Evolutionary conservation across 2,797 vertebrate species (phyloP).

Genomic region (Aulostomus chinensis): DNA sequence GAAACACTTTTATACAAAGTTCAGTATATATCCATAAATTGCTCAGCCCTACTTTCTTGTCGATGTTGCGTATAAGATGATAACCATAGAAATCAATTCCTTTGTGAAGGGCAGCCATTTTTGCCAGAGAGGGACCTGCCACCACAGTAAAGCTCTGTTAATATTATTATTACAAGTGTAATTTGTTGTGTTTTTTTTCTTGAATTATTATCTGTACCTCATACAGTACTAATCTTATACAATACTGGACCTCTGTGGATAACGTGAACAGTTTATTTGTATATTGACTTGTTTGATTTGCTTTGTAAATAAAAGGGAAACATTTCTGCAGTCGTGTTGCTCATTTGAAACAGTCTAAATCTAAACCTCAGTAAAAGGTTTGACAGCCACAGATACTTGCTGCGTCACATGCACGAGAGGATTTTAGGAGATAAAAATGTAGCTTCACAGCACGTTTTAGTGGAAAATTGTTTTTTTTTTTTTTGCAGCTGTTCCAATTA

Average conservation of each 20-base stretch:
- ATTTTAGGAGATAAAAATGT: no score
- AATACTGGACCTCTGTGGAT: slow-evolving; percentile 57
- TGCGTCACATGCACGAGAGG: no score
- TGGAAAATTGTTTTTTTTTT: not conserved
- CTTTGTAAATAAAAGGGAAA: slow-evolving; percentile 74
- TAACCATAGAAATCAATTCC: slow-evolving; percentile 5
- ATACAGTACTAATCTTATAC: slow-evolving; percentile 38
- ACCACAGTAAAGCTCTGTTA: slow-evolving; percentile 32
- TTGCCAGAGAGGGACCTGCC: slow-evolving; percentile 27
- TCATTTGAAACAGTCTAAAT: not conserved
- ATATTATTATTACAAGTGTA: slow-evolving; percentile 35
- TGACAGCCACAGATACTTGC: no score
- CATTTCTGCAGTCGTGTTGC: slow-evolving; percentile 8
- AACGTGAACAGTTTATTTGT: slow-evolving; percentile 64
- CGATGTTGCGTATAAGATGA: slow-evolving; percentile 30
- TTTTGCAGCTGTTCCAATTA: no score
- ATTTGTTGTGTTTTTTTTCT: slow-evolving; percentile 33
- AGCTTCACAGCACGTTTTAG: no score
- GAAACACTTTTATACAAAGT: no score
- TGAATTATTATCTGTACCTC: slow-evolving; percentile 61
- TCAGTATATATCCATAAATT: no score
- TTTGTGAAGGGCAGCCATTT: slow-evolving; percentile 24
- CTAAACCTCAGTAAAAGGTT: no score
- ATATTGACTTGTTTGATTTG: slow-evolving; percentile 58
- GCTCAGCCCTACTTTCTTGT: no score